A percentile compares a stretch with the other conserved stretches of the same genome.
Conservation (phyloP, 2,797 vertebrate species). For the Chromobotia macracanthus region DNA sequence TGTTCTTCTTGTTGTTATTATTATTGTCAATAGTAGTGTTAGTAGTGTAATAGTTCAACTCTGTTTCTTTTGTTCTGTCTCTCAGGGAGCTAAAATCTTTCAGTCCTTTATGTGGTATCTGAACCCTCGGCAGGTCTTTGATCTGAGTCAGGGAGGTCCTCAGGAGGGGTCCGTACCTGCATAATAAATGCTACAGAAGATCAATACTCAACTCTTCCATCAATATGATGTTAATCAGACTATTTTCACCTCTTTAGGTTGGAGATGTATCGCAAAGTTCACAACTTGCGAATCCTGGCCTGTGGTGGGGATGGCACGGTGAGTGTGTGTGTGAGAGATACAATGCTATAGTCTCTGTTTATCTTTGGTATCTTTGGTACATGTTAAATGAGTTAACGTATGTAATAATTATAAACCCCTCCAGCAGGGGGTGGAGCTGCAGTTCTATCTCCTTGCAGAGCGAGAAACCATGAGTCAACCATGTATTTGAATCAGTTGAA, state of each 20-base stretch:
- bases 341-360: not conserved
- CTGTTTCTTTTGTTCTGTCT: not conserved
- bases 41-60: not conserved
- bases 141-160: slow-evolving; percentile 89
- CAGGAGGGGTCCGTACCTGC: slow-evolving; percentile 84
- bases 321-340: not conserved
- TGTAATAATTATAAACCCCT: not conserved
- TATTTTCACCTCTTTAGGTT: slow-evolving; percentile 71
- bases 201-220: not conserved
- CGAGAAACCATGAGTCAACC: not conserved
- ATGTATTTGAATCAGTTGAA: slow-evolving; percentile 31
- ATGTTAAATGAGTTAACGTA: not conserved
- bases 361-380: too few species aligned
- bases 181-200: not conserved
- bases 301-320: slow-evolving; percentile 95
- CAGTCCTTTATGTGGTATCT: slow-evolving; percentile 95
- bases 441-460: not conserved
- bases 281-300: slow-evolving; percentile 89
- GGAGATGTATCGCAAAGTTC: slow-evolving; percentile 92
- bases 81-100: slow-evolving; percentile 89
- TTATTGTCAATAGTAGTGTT: not conserved
- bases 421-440: not conserved
- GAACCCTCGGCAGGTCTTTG: slow-evolving; percentile 94
- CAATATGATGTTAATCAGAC: not conserved
- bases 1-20: not conserved